Base-by-base conservation (phyloP, 1,140 invertebrate genomes). In the Cheumatopsyche charites region DNA sequence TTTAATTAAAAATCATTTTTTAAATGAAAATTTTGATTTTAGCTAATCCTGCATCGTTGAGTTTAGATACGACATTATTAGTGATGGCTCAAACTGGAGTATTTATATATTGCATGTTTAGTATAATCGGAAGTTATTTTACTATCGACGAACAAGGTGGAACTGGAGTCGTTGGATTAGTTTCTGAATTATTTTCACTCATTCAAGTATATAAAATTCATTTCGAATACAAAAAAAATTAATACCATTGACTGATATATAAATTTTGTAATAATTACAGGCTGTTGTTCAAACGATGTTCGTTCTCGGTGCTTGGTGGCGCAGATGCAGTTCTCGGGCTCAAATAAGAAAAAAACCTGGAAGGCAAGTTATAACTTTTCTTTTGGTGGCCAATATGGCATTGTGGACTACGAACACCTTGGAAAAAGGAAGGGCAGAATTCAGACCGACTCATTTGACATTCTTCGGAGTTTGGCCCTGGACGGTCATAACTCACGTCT, bases 101-200 rank as follows among this genome's bases (percentile, higher is more conserved):
- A 65, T 96, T 94, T 79, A 87, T 95, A 23, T 96, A 96, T 81
- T 91, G 92, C 74, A 90, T 94, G 81, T 96, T 97, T 79, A 92
- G 92, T 49, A 88, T 94, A 26, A 90, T 95, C 63, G 92, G 92
- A 26, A 90, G 90, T 72, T 89, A 91, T 76, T 90, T 92, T 77
- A 90, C 90, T 11, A 87, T 88, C 72, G 84, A 85, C 77, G 84
- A 85, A 73, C 79, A 80, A 70, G 84, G 83, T 66, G 84, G 81
- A 47, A 86, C 83, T 79, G 81, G 84, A 9, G 79, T 82, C 0
- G 84, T 85, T 21, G 87, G 87, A 36, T 83, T 89, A 19, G 82
- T 87, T 61, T 86, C 87, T 0, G 88, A 90, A 78, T 85, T 86
- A 42, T 86, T 86, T 74, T 88, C 86, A 66, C 86, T 87, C 75